These are phyloP conservation scores for Hydropsyche betteni DNA, from an alignment of 2,888 invertebrate species.

Conservation along the genomic window DNA sequence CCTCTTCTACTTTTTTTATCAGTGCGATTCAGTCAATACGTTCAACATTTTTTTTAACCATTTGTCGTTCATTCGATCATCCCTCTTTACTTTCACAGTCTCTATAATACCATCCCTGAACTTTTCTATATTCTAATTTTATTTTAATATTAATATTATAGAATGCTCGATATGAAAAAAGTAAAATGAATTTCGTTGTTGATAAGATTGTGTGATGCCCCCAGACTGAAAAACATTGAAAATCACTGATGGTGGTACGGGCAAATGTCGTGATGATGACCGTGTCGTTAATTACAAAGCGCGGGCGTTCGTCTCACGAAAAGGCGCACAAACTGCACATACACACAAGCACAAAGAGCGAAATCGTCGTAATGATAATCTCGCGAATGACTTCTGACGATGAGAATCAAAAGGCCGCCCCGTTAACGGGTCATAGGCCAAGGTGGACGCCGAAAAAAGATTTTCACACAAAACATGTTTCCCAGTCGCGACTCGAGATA, in stretches of 20 bases:
- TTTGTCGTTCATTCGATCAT: too few relatives aligned
- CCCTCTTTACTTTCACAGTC: too few relatives aligned
- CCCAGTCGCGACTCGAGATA: slow-evolving; percentile 3
- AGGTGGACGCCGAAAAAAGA: slow-evolving; percentile 31
- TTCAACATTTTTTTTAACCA: too few relatives aligned
- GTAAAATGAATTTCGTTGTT: too few relatives aligned
- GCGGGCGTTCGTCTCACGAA: slow-evolving; percentile 42
- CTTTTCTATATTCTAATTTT: too few relatives aligned
- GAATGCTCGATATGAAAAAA: too few relatives aligned
- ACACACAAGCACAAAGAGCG: not conserved
- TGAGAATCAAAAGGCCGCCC: slow-evolving; percentile 40
- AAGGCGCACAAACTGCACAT: not conserved
- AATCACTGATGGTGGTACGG: slow-evolving; percentile 2
- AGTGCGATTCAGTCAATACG: too few relatives aligned
- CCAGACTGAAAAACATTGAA: too few relatives aligned
- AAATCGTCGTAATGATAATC: slow-evolving; percentile 19
- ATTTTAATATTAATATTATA: too few relatives aligned
- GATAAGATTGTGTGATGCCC: too few relatives aligned
- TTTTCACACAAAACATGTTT: slow-evolving; percentile 29
- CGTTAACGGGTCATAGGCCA: slow-evolving; percentile 37
- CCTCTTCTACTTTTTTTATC: too few relatives aligned
- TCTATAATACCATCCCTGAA: too few relatives aligned
- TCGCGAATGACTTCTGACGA: slow-evolving; percentile 39
- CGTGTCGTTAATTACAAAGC: slow-evolving; percentile 46
- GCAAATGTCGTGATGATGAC: slow-evolving; percentile 46